Evolutionary conservation across 35 echinoderm and acorn worm genomes (phyloP), one percentile per base, ranked within the genome.

Genomic region (Hemicentrotus pulcherrimus): DNA sequence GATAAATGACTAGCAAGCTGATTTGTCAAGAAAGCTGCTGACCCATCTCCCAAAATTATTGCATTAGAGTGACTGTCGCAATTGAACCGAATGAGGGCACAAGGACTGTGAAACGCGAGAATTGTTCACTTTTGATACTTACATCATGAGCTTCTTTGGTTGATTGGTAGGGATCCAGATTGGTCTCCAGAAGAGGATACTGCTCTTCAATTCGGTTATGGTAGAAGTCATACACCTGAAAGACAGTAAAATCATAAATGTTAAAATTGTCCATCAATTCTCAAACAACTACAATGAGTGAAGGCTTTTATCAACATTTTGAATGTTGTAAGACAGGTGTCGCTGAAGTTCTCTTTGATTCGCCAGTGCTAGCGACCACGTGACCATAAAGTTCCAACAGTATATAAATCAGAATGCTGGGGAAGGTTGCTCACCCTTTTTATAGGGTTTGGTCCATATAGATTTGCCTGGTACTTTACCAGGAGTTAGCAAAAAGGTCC

Each of bases 121-220:
- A 41, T 41, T 41, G 35, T 50, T 50, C 12, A 13, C 12, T 55
- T 15, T 71, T 71, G 9, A 30, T 35, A 32, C 92, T 94, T 94
- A 99, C 98, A 95, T 99, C 98, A 95, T 99, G 98, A 2, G 98
- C 98, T 85, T 99, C 98, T 94, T 94, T 97, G 22, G 96, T 93
- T 95, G 97, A 96, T 91, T 99, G 98, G 86, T 99, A 97, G 7
- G 98, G 98, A 61, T 99, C 96, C 6, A 97, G 94, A 30, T 96
- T 96, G 22, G 91, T 85, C 71, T 99, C 97, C 0, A 95, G 61
- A 94, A 97, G 31, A 2, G 98, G 98, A 28, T 99, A 99, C 95
- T 99, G 98, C 18, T 96, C 98, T 52, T 89, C 95, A 85, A 99
- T 97, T 47, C 98, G 58, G 8, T 91, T 85, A 95, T 95, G 96